Evolutionary conservation across 2,888 invertebrate species (phyloP).

Genomic region (Eristalinus sepulchralis): DNA sequence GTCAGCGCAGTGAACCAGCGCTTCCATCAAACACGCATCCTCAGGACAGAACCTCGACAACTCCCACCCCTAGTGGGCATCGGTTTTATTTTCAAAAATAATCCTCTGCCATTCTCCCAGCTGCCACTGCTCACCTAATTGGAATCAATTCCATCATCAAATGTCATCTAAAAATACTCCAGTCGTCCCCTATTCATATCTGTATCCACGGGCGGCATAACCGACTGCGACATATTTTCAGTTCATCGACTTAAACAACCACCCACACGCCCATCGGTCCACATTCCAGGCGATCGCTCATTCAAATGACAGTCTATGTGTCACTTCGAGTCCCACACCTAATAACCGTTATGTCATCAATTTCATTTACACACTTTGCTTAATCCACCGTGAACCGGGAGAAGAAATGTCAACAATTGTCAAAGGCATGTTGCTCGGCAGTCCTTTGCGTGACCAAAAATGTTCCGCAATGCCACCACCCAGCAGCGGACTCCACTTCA

Average conservation of each 20-base stretch:
- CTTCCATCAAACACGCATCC: too few relatives aligned
- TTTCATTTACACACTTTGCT: constrained; percentile 56
- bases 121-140: neutral
- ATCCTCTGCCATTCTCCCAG: neutral
- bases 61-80: too few relatives aligned
- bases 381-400: constrained; percentile 42
- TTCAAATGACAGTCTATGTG: constrained; percentile 36
- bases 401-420: constrained; percentile 60
- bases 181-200: neutral
- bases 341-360: constrained; percentile 49
- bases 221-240: neutral
- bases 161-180: neutral
- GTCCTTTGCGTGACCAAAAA: constrained; percentile 26
- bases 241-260: neutral
- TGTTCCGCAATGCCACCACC: neutral
- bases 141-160: neutral
- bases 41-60: too few relatives aligned
- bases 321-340: constrained; percentile 18
- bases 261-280: neutral
- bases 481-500: neutral
- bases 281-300: constrained; percentile 16
- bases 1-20: too few relatives aligned
- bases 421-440: constrained; percentile 31
- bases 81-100: neutral
- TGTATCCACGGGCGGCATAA: neutral